Evolutionary conservation across 2,113 vertebrate genomes (phyloP).

Genomic region (Eubucco bourcierii): DNA sequence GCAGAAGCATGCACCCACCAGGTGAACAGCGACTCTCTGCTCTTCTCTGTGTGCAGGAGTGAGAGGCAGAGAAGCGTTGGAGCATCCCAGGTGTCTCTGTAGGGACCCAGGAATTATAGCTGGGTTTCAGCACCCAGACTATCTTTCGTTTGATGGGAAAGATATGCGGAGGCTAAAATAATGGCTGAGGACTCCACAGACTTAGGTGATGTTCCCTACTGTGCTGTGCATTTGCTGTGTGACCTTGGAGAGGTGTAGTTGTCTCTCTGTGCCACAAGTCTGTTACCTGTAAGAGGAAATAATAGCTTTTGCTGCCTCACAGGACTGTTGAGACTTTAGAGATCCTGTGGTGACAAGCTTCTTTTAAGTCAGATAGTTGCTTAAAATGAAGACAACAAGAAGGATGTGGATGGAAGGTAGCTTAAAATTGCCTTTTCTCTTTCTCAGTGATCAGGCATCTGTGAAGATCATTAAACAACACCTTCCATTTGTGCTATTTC

Average conservation of each 20-base stretch:
- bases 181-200: background rate
- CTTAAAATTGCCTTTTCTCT: background rate
- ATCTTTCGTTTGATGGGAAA: background rate
- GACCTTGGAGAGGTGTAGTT: background rate
- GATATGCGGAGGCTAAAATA: background rate
- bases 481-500: background rate
- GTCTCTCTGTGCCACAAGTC: background rate
- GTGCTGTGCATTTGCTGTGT: background rate
- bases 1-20: constrained; percentile 89
- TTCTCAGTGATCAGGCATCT: background rate
- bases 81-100: background rate
- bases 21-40: constrained; percentile 71
- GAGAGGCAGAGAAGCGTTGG: background rate
- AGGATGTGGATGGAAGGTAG: background rate
- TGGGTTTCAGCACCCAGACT: background rate
- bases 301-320: background rate
- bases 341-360: background rate
- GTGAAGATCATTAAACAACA: background rate
- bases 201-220: background rate
- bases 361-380: background rate
- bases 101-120: background rate
- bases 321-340: background rate
- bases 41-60: background rate
- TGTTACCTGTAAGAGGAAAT: background rate
- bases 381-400: background rate